Evolutionary conservation across 2,797 vertebrate species (phyloP).

Genomic region (Intellagama lesueurii): DNA sequence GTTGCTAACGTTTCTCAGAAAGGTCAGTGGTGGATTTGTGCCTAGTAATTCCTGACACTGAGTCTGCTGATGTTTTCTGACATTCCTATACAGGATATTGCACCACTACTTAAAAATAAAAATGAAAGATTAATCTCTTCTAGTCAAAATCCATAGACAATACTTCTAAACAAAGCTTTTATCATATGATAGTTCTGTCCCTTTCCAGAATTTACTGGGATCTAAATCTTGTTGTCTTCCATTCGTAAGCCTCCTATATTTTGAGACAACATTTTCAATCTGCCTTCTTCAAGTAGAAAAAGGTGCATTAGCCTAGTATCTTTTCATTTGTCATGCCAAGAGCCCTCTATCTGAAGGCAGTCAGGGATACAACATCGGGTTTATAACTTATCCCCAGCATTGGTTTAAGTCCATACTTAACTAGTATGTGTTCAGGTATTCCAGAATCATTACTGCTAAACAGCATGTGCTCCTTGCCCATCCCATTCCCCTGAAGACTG

Average conservation of each 20-base stretch:
- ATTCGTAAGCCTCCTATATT: neutral
- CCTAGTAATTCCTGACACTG: neutral
- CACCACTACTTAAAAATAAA: neutral
- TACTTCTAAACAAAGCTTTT: neutral
- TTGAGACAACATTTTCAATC: neutral
- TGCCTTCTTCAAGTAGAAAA: neutral
- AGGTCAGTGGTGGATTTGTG: neutral
- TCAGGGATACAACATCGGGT: neutral
- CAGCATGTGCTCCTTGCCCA: neutral
- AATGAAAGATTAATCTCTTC: neutral
- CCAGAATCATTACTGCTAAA: neutral
- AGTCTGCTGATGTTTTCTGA: neutral
- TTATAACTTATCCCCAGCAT: neutral
- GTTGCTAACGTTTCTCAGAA: neutral
- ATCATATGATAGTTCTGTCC: neutral
- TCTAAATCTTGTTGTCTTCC: too few species aligned
- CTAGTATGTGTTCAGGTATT: neutral
- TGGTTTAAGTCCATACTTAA: neutral
- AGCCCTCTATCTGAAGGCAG: neutral
- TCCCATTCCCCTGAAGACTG: neutral
- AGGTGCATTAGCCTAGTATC: neutral
- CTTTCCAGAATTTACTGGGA: neutral
- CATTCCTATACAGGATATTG: neutral
- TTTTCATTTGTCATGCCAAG: neutral
- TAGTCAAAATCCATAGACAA: neutral